Evolutionary conservation across 2,797 vertebrate genomes (phyloP), one percentile per base, ranked within the genome.

Genomic region (Valencia hispanica): DNA sequence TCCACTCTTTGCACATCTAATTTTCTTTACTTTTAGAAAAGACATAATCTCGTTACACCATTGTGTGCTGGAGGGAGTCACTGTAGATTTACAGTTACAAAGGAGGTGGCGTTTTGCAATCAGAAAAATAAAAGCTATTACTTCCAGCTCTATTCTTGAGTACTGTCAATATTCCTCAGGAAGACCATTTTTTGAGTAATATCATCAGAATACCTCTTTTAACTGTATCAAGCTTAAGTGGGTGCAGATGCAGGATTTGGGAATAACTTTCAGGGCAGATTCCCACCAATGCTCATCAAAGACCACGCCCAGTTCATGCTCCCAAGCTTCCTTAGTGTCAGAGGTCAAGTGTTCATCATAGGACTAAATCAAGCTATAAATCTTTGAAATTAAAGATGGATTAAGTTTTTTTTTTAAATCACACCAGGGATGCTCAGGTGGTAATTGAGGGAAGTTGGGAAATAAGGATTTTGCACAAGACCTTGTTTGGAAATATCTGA

Each of bases 361-460:
- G n/a, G n/a, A n/a, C n/a, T n/a, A n/a, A n/a, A n/a, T 25, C 3
- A 30, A 61, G 12, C 4, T 61, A 15, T 61, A 61, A 17, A 71
- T 36, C 15, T 34, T 71, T 71, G 69, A 71, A 34, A 71, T 51
- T 34, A 51, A 12, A 36, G 48, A 71, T 71, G 69, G 5, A 12
- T 12, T 3, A 30, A 30, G 32, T 36, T 71, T 18, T 30, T 2
- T 51, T 34, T 17, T 34, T 51, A 51, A 22, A 20, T 53, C 18
- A 3, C 50, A 1, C 50, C 50, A 53, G 17, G 2, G 50, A 17
- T 53, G 69, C 30, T 51, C 32, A 51, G 47, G 69, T 51, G 48
- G 69, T 3, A 22, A 18, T 0, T 22, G 50, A 53, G 17, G 50
- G 50, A 53, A 53, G 50, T 53, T 53, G 20, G 36, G 36, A 39